Percentiles rank a stretch among this genome's conserved stretches.
Evolutionary conservation across 92 coral and sea anemone genomes (phyloP).

Genomic region (Zoanthus gigantus): DNA sequence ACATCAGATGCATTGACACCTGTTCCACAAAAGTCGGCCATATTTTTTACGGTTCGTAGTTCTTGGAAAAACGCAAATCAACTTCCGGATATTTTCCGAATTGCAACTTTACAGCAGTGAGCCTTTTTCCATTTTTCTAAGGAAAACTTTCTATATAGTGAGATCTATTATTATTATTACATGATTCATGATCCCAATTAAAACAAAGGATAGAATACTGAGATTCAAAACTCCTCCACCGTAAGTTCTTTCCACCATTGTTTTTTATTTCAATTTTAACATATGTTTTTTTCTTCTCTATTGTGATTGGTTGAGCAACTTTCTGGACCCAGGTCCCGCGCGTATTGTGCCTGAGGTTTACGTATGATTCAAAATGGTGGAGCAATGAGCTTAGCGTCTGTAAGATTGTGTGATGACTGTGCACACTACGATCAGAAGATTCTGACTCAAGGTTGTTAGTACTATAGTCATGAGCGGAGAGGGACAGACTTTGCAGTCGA

Average conservation of each 20-base stretch:
- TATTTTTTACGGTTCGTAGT: not conserved
- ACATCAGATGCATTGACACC: not conserved
- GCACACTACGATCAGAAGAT: not conserved
- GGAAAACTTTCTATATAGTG: not conserved
- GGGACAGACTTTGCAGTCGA: slow-evolving; percentile 46
- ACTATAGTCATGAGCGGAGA: slow-evolving; percentile 30
- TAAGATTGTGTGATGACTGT: not conserved
- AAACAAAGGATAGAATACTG: not conserved
- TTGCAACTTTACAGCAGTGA: not conserved
- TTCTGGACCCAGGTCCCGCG: not conserved
- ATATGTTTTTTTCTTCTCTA: not conserved
- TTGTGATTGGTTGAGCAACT: slow-evolving; percentile 28
- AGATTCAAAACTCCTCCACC: not conserved
- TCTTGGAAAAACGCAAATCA: not conserved
- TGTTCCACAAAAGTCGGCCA: slow-evolving; percentile 18
- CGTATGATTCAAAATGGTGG: slow-evolving; percentile 21
- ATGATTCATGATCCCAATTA: not conserved
- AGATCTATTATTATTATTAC: not conserved
- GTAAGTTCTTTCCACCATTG: slow-evolving; percentile 16
- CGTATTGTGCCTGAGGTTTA: not conserved
- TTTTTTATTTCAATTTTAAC: not conserved
- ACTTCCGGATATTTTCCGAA: not conserved
- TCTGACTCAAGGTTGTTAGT: not conserved
- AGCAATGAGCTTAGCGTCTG: not conserved
- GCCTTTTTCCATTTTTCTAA: not conserved